phyloP scores from a whole-genome alignment of 2,113 vertebrate species.

The Callocephalon fimbriatum region DNA sequence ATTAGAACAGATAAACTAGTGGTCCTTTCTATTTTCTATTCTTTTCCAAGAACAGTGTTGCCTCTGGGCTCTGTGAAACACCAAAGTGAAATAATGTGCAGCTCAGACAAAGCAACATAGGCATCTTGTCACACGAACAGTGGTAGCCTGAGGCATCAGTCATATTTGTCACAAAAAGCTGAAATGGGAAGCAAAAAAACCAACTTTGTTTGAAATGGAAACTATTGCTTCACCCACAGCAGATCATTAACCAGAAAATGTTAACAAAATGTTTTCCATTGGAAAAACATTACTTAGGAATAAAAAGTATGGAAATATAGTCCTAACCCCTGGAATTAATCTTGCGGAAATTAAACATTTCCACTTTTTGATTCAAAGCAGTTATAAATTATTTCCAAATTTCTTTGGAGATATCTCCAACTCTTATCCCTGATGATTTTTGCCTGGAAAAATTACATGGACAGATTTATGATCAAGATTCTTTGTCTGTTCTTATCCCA shows the following conservation, averaged over 20 bases:
- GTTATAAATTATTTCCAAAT: neutral
- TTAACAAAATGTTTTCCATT: neutral
- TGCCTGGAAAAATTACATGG: neutral
- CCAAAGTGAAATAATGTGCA: neutral
- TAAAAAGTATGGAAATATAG: neutral
- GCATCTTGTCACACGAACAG: neutral
- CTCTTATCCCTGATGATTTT: neutral
- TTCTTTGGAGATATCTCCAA: neutral
- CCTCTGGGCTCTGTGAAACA: neutral
- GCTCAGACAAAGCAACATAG: neutral
- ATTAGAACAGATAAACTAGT: neutral
- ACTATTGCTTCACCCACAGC: neutral
- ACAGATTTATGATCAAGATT: neutral
- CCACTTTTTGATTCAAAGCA: neutral
- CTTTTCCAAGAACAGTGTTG: neutral
- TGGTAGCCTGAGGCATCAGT: neutral
- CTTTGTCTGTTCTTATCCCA: neutral
- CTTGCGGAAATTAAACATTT: neutral
- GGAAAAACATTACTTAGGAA: neutral
- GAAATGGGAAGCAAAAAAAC: neutral
- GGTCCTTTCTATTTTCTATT: neutral
- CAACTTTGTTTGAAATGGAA: neutral
- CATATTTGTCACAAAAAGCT: neutral
- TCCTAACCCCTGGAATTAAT: neutral
- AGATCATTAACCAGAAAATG: neutral